Base-by-base conservation (phyloP, 2,888 invertebrate genomes). In the Camptogramma bilineatum region DNA sequence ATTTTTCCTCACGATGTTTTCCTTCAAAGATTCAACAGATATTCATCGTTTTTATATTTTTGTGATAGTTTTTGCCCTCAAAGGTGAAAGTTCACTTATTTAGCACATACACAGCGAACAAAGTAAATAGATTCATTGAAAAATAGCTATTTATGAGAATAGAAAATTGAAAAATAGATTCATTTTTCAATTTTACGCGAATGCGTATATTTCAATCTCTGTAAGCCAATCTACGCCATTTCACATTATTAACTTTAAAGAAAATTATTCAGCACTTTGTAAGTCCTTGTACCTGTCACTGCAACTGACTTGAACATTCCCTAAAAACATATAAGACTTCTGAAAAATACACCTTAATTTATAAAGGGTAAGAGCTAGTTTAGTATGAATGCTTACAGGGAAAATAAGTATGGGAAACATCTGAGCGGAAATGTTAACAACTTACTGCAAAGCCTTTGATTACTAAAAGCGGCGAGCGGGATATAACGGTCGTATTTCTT, bases 361-460 rank as follows among this genome's bases (percentile, higher is more conserved):
- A 9, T 4, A 9, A 28, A 4, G 1, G 4, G 52, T 34, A 55
- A 46, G 21, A 52, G 13, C 10, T 28, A 44, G 13, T 50, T 31
- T 62, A 7, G 44, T 18, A 18, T 44, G 16, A 8, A 34, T 13
- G 16, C 16, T 17, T 7, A n/a, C 42, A 53, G 19, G 28, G 52
- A 34, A 60, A 60, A 60, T 60, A 60, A 55, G 46, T 52, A 54
- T 55, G 42, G 28, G 61, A 54, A 48, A 61, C 42, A 50, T 61
- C 18, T 21, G 31, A 62, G 51, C 28, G 21, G 28, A 53, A 47
- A 62, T 62, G 62, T 56, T 62, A 54, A 54, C 54, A 55, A 54
- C 53, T 48, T 53, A 34, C 52, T 48, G 53, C 34, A 19, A 52
- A 19, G 19, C 34, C 13, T 34, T 52, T 5, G 18, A n/a, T 52